Evolutionary conservation across 1,140 invertebrate genomes (phyloP).

Genomic region (Lepidotrigona ventralis): DNA sequence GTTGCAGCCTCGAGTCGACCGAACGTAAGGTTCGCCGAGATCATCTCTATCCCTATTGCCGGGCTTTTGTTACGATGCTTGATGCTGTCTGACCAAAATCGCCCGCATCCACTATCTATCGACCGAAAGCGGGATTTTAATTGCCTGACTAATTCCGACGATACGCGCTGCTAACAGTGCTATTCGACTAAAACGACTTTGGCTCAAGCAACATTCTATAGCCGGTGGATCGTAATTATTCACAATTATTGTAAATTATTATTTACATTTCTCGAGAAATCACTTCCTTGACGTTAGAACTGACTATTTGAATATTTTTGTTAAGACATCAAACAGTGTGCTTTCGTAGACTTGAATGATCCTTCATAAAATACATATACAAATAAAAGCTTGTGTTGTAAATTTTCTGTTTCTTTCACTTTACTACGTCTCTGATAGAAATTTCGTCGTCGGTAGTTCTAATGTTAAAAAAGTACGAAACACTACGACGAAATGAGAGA

Average conservation of each 20-base stretch:
- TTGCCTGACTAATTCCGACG: not conserved
- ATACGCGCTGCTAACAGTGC: not conserved
- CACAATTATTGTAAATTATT: not conserved
- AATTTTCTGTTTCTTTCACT: too few relatives aligned
- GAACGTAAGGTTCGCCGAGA: conserved; percentile 15
- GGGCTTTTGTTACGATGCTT: too few relatives aligned
- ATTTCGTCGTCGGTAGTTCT: too few relatives aligned
- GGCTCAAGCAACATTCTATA: not conserved
- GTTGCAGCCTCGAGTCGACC: not conserved
- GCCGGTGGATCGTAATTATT: not conserved
- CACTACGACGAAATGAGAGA: too few relatives aligned
- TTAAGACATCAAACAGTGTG: too few relatives aligned
- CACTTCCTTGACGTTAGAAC: not conserved
- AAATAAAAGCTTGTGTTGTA: too few relatives aligned
- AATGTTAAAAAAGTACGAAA: too few relatives aligned
- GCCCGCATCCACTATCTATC: not conserved
- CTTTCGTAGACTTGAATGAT: too few relatives aligned
- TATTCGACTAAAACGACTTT: not conserved
- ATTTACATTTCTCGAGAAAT: not conserved
- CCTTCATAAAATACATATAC: too few relatives aligned
- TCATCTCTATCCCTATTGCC: not conserved
- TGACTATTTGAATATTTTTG: too few relatives aligned
- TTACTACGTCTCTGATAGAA: too few relatives aligned
- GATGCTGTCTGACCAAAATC: conserved; percentile 1
- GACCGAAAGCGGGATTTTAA: not conserved